phyloP scores from a whole-genome alignment of 2,888 invertebrate genomes.

The Nomada lathburiana region DNA sequence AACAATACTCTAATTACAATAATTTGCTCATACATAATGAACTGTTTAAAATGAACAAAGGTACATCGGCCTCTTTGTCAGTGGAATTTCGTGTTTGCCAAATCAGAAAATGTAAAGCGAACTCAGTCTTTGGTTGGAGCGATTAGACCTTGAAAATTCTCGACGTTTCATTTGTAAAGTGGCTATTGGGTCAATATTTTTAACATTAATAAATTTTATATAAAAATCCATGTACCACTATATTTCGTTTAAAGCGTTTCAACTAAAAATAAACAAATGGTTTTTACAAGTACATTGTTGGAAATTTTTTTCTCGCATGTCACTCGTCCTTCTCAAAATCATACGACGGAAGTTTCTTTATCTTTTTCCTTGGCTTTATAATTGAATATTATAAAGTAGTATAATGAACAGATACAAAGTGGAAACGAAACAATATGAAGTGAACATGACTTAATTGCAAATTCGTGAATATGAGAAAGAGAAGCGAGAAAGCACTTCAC shows the following conservation, averaged over 20 bases:
- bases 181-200: conserved; percentile 70
- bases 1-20: conserved; percentile 8
- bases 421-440: not conserved
- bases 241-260: conserved; percentile 72
- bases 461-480: not conserved
- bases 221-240: conserved; percentile 76
- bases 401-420: not conserved
- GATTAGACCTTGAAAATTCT: conserved; percentile 66
- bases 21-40: conserved; percentile 3
- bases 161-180: conserved; percentile 68
- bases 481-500: conserved; percentile 26
- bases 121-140: conserved; percentile 77
- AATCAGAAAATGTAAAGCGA: conserved; percentile 73
- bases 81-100: conserved; percentile 73
- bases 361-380: not conserved
- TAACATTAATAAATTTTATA: conserved; percentile 76
- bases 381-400: conserved; percentile 3
- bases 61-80: conserved; percentile 46
- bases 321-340: conserved; percentile 71
- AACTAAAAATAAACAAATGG: conserved; percentile 73
- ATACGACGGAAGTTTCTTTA: conserved; percentile 43
- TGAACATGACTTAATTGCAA: conserved; percentile 9
- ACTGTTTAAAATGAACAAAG: conserved; percentile 8
- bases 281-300: conserved; percentile 69
- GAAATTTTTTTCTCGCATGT: conserved; percentile 53